Base-by-base conservation (phyloP, 2,113 vertebrate genomes). In the Sphyrna mokarran region DNA sequence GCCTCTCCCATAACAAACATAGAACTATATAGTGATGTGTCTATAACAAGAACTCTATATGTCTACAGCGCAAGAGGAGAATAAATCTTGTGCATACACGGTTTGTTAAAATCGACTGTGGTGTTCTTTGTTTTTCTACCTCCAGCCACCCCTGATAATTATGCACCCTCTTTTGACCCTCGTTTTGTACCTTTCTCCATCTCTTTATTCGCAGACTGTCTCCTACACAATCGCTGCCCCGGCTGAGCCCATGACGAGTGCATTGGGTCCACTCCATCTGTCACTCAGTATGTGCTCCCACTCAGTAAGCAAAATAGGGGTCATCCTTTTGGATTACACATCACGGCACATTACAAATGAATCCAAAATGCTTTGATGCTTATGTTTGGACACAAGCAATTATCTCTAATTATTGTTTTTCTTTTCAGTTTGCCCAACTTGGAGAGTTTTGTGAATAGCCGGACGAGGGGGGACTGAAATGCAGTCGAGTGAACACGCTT, bases 301-400 rank as follows among this genome's bases (percentile, higher is more conserved):
- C 98, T 97, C 97, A 98, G 97, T 97, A 97, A 98, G 97, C 98
- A 98, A 98, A 98, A 98, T 97, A 97, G 98, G 98, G 97, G 98
- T 98, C 98, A 98, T 96, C 95, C 96, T 97, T 95, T 96, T 96
- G 97, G 97, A 97, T 97, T 97, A 97, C 97, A 98, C 98, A 97
- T 97, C 97, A 97, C 97, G 97, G 97, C 97, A 97, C 97, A 97
- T 97, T 97, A 97, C 98, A 97, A 97, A 97, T 97, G 97, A 97
- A 97, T 97, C 97, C 97, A 98, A 96, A 97, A 97, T 97, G 97
- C 98, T 98, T 98, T 98, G 97, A 98, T 98, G 98, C 98, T 97
- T 98, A 97, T 98, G 98, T 98, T 98, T 98, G 98, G 98, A 98
- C 98, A 98, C 98, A 98, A 98, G 98, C 98, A 98, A 98, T 98